Evolutionary conservation across 2,888 invertebrate genomes (phyloP).

Genomic region (Alentia gelatinosa): DNA sequence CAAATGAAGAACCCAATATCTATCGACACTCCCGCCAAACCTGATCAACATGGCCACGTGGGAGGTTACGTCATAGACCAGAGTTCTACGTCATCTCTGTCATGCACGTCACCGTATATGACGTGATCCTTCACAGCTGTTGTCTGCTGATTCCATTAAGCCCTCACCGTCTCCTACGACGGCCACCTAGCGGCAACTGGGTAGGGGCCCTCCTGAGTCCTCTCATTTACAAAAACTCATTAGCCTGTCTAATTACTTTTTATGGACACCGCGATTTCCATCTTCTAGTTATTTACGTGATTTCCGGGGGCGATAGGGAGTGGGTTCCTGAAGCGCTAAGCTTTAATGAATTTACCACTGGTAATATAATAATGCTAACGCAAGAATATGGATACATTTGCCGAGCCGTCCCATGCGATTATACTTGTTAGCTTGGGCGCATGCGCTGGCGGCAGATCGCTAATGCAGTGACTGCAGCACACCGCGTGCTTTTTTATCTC

Average conservation of each 20-base stretch:
- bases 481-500: neutral
- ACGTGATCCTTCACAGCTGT: slow-evolving; percentile 36
- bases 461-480: neutral
- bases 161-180: neutral
- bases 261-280: slow-evolving; percentile 36
- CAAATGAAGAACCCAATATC: no score
- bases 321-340: neutral
- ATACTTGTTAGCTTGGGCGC: neutral
- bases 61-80: no score
- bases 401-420: neutral
- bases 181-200: neutral
- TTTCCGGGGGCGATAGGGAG: slow-evolving; percentile 30
- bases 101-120: neutral
- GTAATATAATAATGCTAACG: slow-evolving; percentile 46
- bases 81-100: no score
- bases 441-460: neutral
- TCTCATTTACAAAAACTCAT: slow-evolving; percentile 50
- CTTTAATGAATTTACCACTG: slow-evolving; percentile 34
- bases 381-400: slow-evolving; percentile 51
- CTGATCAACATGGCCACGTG: no score
- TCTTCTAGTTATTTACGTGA: slow-evolving; percentile 47
- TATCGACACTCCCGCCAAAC: no score
- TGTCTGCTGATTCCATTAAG: slow-evolving; percentile 14
- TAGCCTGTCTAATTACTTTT: slow-evolving; percentile 50
- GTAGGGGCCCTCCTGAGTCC: neutral